These are phyloP conservation scores for Protobothrops mucrosquamatus DNA, from an alignment of 2,113 vertebrate species.

Conservation along the genomic window DNA sequence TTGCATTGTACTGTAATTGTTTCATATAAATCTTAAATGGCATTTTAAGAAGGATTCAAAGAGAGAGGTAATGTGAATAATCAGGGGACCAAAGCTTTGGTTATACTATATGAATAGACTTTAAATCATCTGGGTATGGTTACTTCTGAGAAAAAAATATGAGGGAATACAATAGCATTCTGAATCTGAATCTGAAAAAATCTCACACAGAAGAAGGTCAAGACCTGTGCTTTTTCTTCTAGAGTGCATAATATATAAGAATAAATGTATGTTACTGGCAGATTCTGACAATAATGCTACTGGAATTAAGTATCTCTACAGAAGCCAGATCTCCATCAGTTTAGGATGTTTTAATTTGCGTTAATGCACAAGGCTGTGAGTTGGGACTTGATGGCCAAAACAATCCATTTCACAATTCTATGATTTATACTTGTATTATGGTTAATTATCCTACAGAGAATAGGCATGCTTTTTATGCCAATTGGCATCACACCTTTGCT, in stretches of 20 bases:
- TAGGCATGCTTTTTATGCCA: background rate
- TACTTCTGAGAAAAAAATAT: background rate
- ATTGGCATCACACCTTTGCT: background rate
- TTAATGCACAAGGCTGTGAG: background rate
- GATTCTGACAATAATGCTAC: background rate
- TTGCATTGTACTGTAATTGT: background rate
- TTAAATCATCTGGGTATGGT: background rate
- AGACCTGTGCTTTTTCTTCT: background rate
- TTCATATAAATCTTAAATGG: background rate
- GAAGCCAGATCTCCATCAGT: background rate
- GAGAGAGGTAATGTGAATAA: background rate
- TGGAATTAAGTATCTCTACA: background rate
- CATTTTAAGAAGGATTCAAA: background rate
- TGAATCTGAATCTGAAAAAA: background rate
- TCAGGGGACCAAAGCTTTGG: background rate
- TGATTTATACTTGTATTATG: background rate
- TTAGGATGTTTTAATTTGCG: background rate
- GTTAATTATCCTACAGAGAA: background rate
- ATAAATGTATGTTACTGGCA: background rate
- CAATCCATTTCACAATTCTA: background rate
- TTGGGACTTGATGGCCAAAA: background rate
- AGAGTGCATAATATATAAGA: background rate
- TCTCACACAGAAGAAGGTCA: background rate
- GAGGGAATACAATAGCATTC: background rate
- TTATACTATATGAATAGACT: background rate